Evolutionary conservation across 2,888 invertebrate genomes (phyloP).

Genomic region (Acrobasis suavella): DNA sequence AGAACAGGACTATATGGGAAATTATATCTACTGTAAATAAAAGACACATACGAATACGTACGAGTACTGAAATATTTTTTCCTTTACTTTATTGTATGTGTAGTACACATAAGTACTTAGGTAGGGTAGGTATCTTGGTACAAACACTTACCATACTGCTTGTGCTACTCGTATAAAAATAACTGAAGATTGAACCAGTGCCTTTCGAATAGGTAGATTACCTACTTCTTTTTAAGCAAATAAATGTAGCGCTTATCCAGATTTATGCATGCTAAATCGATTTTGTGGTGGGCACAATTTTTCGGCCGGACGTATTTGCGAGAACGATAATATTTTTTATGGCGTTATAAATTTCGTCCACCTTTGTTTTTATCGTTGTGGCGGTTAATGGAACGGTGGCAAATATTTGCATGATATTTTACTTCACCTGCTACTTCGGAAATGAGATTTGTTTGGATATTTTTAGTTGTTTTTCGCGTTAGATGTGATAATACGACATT

Average conservation of each 20-base stretch:
- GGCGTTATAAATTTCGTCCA: conserved; percentile 46
- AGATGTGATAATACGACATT: conserved; percentile 12
- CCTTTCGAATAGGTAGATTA: not conserved
- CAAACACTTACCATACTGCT: not conserved
- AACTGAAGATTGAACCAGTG: not conserved
- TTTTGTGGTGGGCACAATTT: conserved; percentile 23
- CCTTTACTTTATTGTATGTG: too few relatives aligned
- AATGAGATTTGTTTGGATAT: conserved; percentile 7
- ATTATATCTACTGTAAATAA: too few relatives aligned
- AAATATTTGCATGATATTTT: conserved; percentile 29
- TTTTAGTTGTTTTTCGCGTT: not conserved
- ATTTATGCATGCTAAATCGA: conserved; percentile 19
- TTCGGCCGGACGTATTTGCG: conserved; percentile 28
- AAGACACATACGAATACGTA: too few relatives aligned
- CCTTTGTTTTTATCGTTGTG: conserved; percentile 40
- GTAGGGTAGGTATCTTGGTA: too few relatives aligned
- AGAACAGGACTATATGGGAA: too few relatives aligned
- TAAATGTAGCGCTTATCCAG: conserved; percentile 17
- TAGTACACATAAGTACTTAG: too few relatives aligned
- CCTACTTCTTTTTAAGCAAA: not conserved
- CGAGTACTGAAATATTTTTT: too few relatives aligned
- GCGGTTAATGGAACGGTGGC: conserved; percentile 35
- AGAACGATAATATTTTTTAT: conserved; percentile 44
- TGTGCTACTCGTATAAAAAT: not conserved
- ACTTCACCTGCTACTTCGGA: conserved; percentile 15